A percentile compares a stretch with the other conserved stretches of the same genome.
These are phyloP conservation scores for Gymnopithys bicolor DNA, from an alignment of 2,797 vertebrate species.

Conservation along the genomic window DNA sequence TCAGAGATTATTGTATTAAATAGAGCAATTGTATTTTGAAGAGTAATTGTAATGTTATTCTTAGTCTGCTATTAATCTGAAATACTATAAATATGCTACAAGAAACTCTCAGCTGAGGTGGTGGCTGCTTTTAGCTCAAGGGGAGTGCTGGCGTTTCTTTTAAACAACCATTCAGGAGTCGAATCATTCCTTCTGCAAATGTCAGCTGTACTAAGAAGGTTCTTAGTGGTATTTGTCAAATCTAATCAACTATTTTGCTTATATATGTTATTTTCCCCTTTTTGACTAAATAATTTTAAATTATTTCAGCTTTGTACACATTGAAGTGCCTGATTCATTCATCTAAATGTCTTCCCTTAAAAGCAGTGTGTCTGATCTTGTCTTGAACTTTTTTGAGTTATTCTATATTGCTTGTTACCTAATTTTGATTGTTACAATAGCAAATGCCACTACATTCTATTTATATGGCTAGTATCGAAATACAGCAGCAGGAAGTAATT, in stretches of 20 bases:
- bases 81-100: background rate
- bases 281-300: background rate
- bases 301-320: background rate
- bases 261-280: background rate
- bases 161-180: background rate
- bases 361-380: background rate
- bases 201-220: background rate
- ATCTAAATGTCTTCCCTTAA: background rate
- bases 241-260: background rate
- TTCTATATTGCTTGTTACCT: background rate
- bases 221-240: background rate
- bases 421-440: background rate
- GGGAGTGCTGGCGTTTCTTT: background rate
- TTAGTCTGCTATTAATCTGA: background rate
- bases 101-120: background rate
- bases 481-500: background rate
- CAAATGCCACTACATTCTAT: background rate
- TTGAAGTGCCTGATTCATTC: background rate
- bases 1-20: background rate
- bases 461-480: rapidly evolving
- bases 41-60: background rate
- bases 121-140: background rate
- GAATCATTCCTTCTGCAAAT: background rate
- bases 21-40: background rate
- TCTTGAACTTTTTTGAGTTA: background rate